phyloP scores from a whole-genome alignment of 2,888 invertebrate species.

The Therioaphis trifolii region DNA sequence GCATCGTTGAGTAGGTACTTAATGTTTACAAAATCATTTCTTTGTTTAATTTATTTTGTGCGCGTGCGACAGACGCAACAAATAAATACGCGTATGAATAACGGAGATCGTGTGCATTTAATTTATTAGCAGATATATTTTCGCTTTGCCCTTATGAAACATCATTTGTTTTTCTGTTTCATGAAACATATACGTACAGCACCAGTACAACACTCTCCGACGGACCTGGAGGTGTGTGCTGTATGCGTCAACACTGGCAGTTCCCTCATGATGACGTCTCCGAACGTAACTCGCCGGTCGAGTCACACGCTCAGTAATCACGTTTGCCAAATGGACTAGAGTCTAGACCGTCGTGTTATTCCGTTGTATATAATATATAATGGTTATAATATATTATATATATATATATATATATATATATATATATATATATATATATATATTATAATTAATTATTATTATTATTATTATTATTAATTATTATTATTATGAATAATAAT shows the following conservation, averaged over 20 bases:
- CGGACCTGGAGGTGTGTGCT: constrained; percentile 61
- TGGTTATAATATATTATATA: background rate
- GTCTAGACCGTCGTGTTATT: constrained; percentile 32
- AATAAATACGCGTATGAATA: no score
- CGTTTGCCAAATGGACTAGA: constrained; percentile 61
- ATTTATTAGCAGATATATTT: no score
- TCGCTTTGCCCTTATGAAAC: no score
- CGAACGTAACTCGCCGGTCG: constrained; percentile 62
- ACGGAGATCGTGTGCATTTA: no score
- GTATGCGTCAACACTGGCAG: constrained; percentile 63
- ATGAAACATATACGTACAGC: constrained; percentile 27
- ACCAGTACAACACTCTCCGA: constrained; percentile 62
- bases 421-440: no score
- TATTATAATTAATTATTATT: constrained; percentile 5
- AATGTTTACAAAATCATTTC: no score
- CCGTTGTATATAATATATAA: constrained; percentile 17
- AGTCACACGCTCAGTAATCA: constrained; percentile 61
- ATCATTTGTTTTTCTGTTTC: constrained; percentile 25
- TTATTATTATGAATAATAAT: constrained; percentile 36
- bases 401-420: no score
- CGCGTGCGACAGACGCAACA: no score
- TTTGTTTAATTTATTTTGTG: no score
- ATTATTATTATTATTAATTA: constrained; percentile 30
- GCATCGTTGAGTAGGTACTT: no score
- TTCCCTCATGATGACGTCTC: constrained; percentile 62